A percentile compares a stretch with the other conserved stretches of the same genome.
phyloP scores from a whole-genome alignment of 2,113 vertebrate species.

The Cavia aperea region DNA sequence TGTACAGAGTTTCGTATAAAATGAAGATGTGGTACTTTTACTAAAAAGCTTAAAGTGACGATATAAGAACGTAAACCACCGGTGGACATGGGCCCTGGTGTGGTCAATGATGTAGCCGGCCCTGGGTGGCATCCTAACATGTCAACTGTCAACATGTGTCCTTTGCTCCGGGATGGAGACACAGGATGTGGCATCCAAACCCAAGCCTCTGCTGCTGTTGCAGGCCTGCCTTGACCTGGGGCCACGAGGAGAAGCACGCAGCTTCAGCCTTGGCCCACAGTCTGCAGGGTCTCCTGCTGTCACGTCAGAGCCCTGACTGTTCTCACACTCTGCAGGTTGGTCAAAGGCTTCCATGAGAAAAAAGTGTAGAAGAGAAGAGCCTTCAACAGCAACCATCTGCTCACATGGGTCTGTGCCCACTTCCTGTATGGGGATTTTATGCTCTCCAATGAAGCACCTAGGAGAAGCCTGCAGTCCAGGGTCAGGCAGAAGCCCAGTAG shows the following conservation, averaged over 20 bases:
- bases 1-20: not conserved
- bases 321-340: not conserved
- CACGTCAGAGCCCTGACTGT: too few species aligned
- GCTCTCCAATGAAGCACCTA: not conserved
- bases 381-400: not conserved
- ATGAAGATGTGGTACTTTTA: not conserved
- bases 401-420: not conserved
- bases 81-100: fast-evolving
- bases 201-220: not conserved
- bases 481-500: too few species aligned
- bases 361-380: not conserved
- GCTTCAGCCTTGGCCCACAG: not conserved
- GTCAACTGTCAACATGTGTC: not conserved
- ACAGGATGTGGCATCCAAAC: not conserved
- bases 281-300: not conserved
- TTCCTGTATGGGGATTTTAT: not conserved
- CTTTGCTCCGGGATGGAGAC: not conserved
- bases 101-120: fast-evolving
- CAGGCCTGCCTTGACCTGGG: not conserved
- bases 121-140: not conserved
- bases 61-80: not conserved
- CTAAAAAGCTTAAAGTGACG: not conserved
- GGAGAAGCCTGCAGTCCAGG: not conserved
- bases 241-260: not conserved
- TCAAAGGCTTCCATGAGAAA: not conserved